Conservation (phyloP, 2,797 vertebrate genomes). For the Protosalanx chinensis region DNA sequence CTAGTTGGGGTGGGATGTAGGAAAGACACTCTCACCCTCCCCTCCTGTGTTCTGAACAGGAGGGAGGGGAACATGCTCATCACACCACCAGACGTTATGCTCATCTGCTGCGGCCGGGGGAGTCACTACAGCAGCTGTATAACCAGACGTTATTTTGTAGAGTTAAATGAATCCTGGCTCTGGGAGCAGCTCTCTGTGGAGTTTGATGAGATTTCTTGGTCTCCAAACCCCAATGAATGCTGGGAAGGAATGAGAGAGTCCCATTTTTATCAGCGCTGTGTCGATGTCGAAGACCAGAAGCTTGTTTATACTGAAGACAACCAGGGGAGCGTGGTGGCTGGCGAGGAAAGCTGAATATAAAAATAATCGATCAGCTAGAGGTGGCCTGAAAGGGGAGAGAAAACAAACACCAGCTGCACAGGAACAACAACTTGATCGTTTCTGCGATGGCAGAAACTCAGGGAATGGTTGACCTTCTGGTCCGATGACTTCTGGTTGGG, state of each 20-base stretch:
- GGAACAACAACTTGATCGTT: not conserved
- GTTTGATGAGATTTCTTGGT: not conserved
- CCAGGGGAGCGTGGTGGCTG: not conserved
- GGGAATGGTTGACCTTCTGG: slow-evolving; percentile 3
- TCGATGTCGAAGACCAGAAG: not conserved
- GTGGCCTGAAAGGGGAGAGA: slow-evolving; percentile 12
- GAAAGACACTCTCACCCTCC: not conserved
- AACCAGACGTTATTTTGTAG: not conserved
- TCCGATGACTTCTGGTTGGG: slow-evolving; percentile 15
- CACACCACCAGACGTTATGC: slow-evolving; percentile 5
- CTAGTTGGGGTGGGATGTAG: not conserved
- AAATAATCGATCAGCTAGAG: slow-evolving; percentile 31
- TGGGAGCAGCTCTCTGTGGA: too few species aligned
- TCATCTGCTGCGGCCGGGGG: slow-evolving; percentile 9
- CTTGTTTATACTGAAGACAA: not conserved
- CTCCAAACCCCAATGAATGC: not conserved
- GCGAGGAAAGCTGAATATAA: slow-evolving; percentile 30
- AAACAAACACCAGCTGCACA: slow-evolving; percentile 18
- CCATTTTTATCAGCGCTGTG: not conserved
- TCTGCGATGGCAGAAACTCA: not conserved
- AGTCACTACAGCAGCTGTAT: not conserved
- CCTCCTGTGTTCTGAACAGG: not conserved
- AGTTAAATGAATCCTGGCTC: not conserved
- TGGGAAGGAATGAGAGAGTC: not conserved
- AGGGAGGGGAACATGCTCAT: not conserved